These are phyloP conservation scores for Charanyca ferruginea DNA, from an alignment of 2,888 invertebrate species.

Conservation along the genomic window DNA sequence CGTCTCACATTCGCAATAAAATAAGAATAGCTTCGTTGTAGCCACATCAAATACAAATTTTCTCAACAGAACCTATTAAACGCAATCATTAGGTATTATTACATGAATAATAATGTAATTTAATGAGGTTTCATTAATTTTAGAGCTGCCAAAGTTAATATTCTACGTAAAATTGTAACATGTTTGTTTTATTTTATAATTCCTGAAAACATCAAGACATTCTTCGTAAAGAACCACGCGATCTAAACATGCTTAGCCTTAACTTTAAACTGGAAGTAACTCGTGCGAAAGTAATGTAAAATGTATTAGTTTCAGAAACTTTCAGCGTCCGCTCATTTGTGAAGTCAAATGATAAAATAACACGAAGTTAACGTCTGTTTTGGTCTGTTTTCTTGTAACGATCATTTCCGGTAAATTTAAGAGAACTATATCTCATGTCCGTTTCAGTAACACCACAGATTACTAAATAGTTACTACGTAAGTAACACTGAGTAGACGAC, in stretches of 20 bases:
- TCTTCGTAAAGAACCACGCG: slow-evolving; percentile 26
- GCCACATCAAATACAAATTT: slow-evolving; percentile 33
- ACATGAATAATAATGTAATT: slow-evolving; percentile 23
- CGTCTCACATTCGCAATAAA: neutral
- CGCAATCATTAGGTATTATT: slow-evolving; percentile 34
- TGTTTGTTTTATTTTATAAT: slow-evolving; percentile 45
- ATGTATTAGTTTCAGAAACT: slow-evolving; percentile 46
- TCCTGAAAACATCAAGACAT: slow-evolving; percentile 41
- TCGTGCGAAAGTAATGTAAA: slow-evolving; percentile 47
- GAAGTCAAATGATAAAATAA: slow-evolving; percentile 44
- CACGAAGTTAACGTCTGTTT: slow-evolving; percentile 17
- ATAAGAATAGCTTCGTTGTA: slow-evolving; percentile 3
- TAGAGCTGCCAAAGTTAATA: slow-evolving; percentile 25
- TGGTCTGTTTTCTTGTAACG: slow-evolving; percentile 2
- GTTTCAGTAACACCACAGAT: too few species aligned
- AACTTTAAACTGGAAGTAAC: slow-evolving; percentile 26
- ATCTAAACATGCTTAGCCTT: slow-evolving; percentile 30
- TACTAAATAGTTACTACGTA: too few species aligned
- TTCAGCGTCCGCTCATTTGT: slow-evolving; percentile 42
- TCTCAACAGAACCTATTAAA: slow-evolving; percentile 20
- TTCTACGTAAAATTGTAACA: slow-evolving; percentile 36
- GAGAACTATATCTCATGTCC: too few species aligned
- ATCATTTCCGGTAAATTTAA: neutral
- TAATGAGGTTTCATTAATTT: slow-evolving; percentile 6
- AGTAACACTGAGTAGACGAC: too few species aligned